Conservation (phyloP, 1,140 invertebrate genomes). For the Meloidogyne exigua region DNA sequence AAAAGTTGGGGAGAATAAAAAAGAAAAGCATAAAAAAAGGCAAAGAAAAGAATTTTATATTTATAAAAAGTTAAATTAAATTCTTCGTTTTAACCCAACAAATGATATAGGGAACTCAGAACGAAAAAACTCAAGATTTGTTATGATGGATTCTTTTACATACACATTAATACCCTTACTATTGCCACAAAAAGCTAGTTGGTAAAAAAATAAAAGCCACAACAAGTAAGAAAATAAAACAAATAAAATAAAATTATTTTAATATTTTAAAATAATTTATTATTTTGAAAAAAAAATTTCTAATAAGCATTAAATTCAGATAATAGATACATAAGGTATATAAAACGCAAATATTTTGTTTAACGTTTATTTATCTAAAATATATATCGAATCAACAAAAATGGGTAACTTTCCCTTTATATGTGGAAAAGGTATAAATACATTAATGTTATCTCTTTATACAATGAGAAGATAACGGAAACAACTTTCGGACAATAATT, state of each 20-base stretch:
- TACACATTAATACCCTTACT: not conserved
- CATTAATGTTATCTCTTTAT: no score
- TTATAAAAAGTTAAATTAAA: not conserved
- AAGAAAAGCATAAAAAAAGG: not conserved
- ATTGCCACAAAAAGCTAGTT: not conserved
- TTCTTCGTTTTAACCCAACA: not conserved
- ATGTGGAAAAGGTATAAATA: no score
- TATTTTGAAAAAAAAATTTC: no score
- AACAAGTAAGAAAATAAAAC: not conserved
- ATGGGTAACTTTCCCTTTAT: no score
- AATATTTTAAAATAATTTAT: no score
- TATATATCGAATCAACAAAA: not conserved
- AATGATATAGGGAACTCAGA: not conserved
- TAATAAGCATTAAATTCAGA: no score
- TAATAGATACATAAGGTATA: no score
- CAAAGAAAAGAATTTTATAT: not conserved
- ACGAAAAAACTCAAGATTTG: not conserved
- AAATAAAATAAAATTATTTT: not conserved
- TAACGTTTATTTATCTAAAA: not conserved
- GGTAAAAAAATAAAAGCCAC: not conserved
- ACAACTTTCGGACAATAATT: no score
- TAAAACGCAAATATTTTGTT: not conserved
- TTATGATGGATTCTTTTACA: not conserved
- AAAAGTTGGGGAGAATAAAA: not conserved
- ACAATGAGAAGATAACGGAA: no score